These are phyloP conservation scores for Rhea americana DNA, from an alignment of 2,113 vertebrate genomes.

Conservation along the genomic window DNA sequence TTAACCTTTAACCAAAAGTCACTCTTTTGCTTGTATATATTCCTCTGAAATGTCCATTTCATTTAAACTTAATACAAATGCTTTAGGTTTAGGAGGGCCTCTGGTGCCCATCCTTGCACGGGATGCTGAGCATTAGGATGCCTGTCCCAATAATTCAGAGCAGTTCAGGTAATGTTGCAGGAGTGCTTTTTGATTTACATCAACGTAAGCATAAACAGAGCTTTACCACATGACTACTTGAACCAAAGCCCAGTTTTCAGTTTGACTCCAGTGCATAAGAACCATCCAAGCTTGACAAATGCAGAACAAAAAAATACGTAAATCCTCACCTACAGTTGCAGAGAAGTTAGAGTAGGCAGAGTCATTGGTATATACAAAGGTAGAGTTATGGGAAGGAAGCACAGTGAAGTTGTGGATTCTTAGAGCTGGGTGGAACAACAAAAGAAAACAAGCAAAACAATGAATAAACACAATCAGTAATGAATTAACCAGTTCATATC, in stretches of 20 bases:
- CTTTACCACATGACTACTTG: not conserved
- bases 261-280: not conserved
- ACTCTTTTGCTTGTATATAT: not conserved
- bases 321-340: constrained; percentile 95
- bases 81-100: not conserved
- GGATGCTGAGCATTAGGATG: not conserved
- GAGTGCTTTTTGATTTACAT: fast-evolving
- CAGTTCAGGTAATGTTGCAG: not conserved
- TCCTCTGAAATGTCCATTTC: not conserved
- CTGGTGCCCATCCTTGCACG: fast-evolving
- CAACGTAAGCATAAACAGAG: not conserved
- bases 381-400: constrained; percentile 91
- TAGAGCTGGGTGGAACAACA: constrained; percentile 84
- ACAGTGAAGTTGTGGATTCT: constrained; percentile 97
- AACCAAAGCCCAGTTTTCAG: not conserved
- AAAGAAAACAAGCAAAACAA: constrained; percentile 73
- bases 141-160: not conserved
- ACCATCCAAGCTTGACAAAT: constrained; percentile 15
- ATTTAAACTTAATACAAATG: not conserved
- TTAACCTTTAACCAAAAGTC: not conserved
- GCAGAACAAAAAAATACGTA: not conserved
- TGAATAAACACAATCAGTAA: constrained; percentile 45
- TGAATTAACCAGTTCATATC: constrained; percentile 54
- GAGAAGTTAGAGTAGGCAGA: constrained; percentile 98
- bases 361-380: constrained; percentile 96